Evolutionary conservation across 2,888 invertebrate genomes (phyloP), one percentile per base, ranked within the genome.

Genomic region (Calliscelio sp.): DNA sequence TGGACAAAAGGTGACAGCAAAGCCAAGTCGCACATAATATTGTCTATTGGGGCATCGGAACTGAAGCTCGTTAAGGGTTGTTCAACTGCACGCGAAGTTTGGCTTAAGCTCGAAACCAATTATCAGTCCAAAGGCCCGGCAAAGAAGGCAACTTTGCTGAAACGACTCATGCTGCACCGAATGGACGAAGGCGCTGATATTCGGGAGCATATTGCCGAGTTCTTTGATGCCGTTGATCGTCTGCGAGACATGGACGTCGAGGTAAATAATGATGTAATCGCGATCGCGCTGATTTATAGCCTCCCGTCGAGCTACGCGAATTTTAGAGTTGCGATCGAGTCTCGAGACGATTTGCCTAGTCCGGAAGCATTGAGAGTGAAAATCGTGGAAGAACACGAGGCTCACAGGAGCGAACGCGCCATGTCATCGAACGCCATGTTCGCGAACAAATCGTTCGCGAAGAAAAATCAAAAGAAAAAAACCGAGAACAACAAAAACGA

Each of bases 41-140:
- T 70, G 0, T 24, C 57, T 0, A 57, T 70, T 22, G 44, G 44
- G 2, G n/a, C 41, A 7, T 8, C 22, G 3, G 70, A 70, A 32
- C 7, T 70, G 14, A 70, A 70, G 18, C 20, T 20, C 0, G n/a
- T 70, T 1, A 70, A 70, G 18, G 59, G 81, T 25, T 57, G 70
- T 11, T 18, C 6, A 5, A 70, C 70, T 4, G 22, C 71, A 1
- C 44, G 71, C 7, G 51, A 71, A 2, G 35, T 51, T 2, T 66
- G 66, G 66, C 14, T 20, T 1, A 49, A 51, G 35, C 51, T 66
- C 8, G 16, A 61, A 3, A 8, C 8, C 1, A 59, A 4, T 1
- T 32, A 73, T 22, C 73, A 91, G 86, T 92, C 92, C 16, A 89
- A 87, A 68, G 92, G 92, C 3, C 92, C 92, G 0, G 92, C 92